phyloP scores from a whole-genome alignment of 1,140 invertebrate species.

The Riptortus pedestris region DNA sequence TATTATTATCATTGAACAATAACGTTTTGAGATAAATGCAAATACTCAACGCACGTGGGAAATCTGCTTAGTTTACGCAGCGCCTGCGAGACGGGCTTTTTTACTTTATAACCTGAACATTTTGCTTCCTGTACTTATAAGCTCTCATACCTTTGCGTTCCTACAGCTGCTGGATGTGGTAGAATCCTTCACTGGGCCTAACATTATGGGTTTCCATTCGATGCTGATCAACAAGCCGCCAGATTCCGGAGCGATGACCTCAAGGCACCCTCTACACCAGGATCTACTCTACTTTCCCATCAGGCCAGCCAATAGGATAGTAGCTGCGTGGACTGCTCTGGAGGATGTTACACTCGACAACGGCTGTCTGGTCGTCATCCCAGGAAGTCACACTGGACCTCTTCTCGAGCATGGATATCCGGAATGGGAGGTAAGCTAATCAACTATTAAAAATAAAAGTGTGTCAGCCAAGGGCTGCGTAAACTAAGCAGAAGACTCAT shows the following conservation, averaged over 20 bases:
- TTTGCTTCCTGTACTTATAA: too few relatives aligned
- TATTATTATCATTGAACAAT: too few relatives aligned
- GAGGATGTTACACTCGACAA: constrained; percentile 65
- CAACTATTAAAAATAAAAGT: too few relatives aligned
- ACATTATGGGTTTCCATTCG: constrained; percentile 69
- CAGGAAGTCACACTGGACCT: constrained; percentile 59
- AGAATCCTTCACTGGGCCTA: constrained; percentile 64
- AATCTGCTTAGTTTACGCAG: too few relatives aligned
- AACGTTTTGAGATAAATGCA: too few relatives aligned
- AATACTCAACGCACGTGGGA: too few relatives aligned
- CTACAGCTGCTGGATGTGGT: constrained; percentile 60
- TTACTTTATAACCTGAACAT: too few relatives aligned
- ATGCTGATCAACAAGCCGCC: constrained; percentile 91
- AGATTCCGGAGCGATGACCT: constrained; percentile 53
- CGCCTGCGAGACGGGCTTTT: too few relatives aligned
- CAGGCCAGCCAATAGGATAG: constrained; percentile 62
- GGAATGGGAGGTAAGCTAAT: constrained; percentile 47
- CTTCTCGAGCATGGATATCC: constrained; percentile 65
- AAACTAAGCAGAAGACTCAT: too few relatives aligned
- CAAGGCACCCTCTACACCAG: constrained; percentile 69
- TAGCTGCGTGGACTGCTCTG: constrained; percentile 83
- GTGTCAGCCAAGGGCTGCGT: too few relatives aligned
- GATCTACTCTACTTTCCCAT: constrained; percentile 84
- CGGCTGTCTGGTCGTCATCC: constrained; percentile 74
- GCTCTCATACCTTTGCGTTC: too few relatives aligned